Evolutionary conservation across 2,113 vertebrate genomes (phyloP), one percentile per base, ranked within the genome.

Genomic region (Tetrao urogallus): DNA sequence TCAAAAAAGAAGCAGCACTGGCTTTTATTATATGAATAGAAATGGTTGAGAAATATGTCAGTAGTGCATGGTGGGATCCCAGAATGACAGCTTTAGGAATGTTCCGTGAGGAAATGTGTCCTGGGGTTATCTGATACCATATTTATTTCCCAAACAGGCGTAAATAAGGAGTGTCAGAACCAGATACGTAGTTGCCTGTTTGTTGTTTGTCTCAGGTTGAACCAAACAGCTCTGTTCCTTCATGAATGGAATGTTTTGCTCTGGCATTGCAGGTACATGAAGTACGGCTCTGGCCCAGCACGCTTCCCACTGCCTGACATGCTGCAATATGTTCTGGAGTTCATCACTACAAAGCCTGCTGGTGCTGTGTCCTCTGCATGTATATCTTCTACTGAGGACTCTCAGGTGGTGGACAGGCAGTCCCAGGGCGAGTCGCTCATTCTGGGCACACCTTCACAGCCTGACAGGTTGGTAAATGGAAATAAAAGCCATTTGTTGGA

Each of bases 291-390:
- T 0, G 99, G 99, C 30, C 97, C 98, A 1, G 83, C 95, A 42
- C 98, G 98, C 82, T 99, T 99, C 40, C 99, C 99, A 0, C 98
- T 99, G 42, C 98, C 98, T 0, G 99, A 99, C 93, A 99, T 99
- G 98, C 92, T 99, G 77, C 99, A 99, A 94, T 99, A 99, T 2
- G 98, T 99, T 21, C 97, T 99, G 20, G 99, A 99, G 91, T 99
- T 99, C 82, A 95, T 98, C n/a, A 96, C 98, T 34, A 98, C 98
- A 5, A 98, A 98, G 84, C 97, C 98, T 9, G 96, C 98, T 1
- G 78, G 82, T 28, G 25, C 25, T 40, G 61, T 12, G 25, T 64
- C 61, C 38, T 40, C 61, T 64, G 38, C 6, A 1, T 64, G 36
- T 4, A 7, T 19, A 3, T 64, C 96, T 10, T 92, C 97, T 6